Conservation (phyloP, 2,797 vertebrate genomes). For the Anguilla pacifica region DNA sequence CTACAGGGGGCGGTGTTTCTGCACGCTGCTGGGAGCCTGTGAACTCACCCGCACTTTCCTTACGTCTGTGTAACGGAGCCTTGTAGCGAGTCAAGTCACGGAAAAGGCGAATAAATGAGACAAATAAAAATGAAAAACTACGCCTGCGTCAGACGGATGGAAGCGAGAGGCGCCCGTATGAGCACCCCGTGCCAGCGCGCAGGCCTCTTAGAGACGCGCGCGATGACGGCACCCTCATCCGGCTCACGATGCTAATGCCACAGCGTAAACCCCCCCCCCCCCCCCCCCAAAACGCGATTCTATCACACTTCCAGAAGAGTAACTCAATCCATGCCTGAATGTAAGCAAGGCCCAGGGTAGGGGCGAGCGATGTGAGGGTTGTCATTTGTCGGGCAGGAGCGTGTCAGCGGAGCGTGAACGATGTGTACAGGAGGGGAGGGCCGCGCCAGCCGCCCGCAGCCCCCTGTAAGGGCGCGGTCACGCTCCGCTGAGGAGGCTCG, state of each 20-base stretch:
- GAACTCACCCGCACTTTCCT: conserved; percentile 36
- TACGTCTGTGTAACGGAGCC: neutral
- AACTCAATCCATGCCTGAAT: conserved; percentile 37
- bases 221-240: conserved; percentile 3
- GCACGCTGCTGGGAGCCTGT: conserved; percentile 31
- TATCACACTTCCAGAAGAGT: conserved; percentile 37
- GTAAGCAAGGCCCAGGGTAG: conserved; percentile 20
- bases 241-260: neutral
- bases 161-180: conserved; percentile 33
- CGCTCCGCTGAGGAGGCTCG: conserved; percentile 31
- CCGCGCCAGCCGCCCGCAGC: conserved; percentile 12
- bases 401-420: conserved; percentile 45
- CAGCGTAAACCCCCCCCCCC: conserved; percentile 2
- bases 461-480: conserved; percentile 39
- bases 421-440: conserved; percentile 30
- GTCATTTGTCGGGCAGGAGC: conserved; percentile 43
- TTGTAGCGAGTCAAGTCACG: neutral
- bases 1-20: conserved; percentile 55
- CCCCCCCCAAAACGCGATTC: neutral
- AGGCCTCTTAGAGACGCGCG: conserved; percentile 22
- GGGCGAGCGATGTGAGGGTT: neutral
- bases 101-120: conserved; percentile 15
- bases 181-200: conserved; percentile 28
- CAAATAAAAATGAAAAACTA: conserved; percentile 12
- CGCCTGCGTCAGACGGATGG: neutral